These are phyloP conservation scores for Pterobdella sp. DNA, from an alignment of 2,888 invertebrate species.

Conservation along the genomic window DNA sequence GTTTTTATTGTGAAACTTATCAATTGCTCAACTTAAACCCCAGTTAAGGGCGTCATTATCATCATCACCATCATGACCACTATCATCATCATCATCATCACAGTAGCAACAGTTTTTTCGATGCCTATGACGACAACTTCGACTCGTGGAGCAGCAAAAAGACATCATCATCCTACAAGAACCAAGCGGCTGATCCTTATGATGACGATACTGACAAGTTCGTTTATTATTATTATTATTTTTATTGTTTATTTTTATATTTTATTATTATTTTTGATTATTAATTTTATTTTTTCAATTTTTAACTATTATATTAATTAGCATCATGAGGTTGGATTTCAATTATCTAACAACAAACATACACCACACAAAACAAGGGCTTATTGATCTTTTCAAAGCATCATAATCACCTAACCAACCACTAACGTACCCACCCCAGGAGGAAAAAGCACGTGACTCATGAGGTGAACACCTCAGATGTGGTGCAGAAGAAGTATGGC, in stretches of 20 bases:
- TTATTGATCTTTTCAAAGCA: too few species aligned
- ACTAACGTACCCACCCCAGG: too few species aligned
- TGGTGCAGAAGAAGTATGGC: slow-evolving; percentile 90
- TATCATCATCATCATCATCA: neutral
- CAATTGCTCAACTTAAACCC: too few species aligned
- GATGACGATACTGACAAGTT: neutral
- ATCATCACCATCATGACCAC: neutral
- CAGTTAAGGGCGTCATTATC: neutral
- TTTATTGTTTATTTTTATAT: too few species aligned
- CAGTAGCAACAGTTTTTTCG: slow-evolving; percentile 18
- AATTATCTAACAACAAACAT: too few species aligned
- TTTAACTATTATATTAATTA: too few species aligned
- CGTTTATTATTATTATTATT: too few species aligned
- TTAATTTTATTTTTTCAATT: neutral
- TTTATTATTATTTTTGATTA: neutral
- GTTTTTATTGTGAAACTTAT: too few species aligned
- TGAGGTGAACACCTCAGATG: slow-evolving; percentile 44
- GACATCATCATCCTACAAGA: neutral
- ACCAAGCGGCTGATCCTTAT: neutral
- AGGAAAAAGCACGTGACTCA: slow-evolving; percentile 43
- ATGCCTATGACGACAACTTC: slow-evolving; percentile 18
- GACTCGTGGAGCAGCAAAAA: slow-evolving; percentile 9
- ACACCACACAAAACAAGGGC: too few species aligned
- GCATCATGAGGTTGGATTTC: too few species aligned
- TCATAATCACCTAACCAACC: too few species aligned